Conservation (phyloP, 2,888 invertebrate species). For the Drosophila prostipennis region DNA sequence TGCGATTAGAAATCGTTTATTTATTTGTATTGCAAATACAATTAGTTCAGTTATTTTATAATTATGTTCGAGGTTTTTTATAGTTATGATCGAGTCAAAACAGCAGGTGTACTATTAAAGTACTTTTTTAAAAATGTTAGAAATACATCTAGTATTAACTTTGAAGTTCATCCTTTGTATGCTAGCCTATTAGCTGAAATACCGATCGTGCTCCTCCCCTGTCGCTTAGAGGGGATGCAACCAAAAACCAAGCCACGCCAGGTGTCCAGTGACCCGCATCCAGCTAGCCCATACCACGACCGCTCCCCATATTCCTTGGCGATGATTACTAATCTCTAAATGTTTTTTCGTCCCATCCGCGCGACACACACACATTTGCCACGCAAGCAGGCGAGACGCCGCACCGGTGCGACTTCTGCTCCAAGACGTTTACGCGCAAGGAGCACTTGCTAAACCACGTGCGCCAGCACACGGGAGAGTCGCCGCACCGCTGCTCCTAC, state of each 20-base stretch:
- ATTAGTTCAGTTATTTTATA: too few relatives aligned
- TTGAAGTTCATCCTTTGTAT: too few relatives aligned
- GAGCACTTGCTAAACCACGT: conserved; percentile 95
- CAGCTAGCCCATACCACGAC: conserved; percentile 6
- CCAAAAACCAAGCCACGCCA: conserved; percentile 20
- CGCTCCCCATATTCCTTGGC: conserved; percentile 7
- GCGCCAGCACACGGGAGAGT: conserved; percentile 92
- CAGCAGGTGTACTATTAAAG: too few relatives aligned
- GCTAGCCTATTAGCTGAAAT: neutral
- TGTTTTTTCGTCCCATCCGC: conserved; percentile 30
- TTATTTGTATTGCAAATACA: too few relatives aligned
- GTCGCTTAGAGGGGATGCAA: neutral
- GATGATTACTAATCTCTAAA: conserved; percentile 84
- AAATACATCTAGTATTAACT: too few relatives aligned
- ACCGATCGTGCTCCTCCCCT: neutral
- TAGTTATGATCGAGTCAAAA: too few relatives aligned
- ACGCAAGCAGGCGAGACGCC: conserved; percentile 88
- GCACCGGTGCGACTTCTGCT: conserved; percentile 93
- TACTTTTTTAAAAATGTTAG: too few relatives aligned
- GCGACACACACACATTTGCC: conserved; percentile 40
- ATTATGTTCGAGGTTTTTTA: too few relatives aligned
- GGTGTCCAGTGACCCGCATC: conserved; percentile 14
- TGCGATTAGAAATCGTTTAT: too few relatives aligned
- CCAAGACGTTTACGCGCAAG: conserved; percentile 93
- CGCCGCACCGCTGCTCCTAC: conserved; percentile 93